phyloP scores from a whole-genome alignment of 2,888 invertebrate species.

The Drosophila ustulata region DNA sequence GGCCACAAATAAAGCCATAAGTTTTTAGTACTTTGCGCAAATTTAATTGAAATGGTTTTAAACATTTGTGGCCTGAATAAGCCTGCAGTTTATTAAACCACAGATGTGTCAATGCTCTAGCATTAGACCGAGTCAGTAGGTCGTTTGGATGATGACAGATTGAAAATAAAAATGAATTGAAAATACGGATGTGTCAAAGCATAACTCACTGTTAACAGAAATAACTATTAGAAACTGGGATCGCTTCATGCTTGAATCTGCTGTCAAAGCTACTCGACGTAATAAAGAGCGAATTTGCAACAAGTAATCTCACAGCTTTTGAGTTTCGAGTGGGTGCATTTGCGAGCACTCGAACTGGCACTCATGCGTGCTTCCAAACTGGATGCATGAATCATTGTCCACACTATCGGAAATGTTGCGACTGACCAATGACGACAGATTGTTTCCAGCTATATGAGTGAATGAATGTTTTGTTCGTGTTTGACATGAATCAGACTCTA shows the following conservation, averaged over 20 bases:
- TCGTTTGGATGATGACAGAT: too few species aligned
- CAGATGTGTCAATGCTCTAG: background rate
- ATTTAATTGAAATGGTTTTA: conserved; percentile 31
- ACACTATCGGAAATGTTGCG: background rate
- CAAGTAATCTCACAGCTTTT: conserved; percentile 42
- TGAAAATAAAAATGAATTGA: too few species aligned
- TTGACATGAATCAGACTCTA: conserved; percentile 24
- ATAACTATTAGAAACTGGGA: background rate
- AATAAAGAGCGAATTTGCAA: too few species aligned
- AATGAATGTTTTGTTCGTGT: conserved; percentile 2
- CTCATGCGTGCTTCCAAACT: conserved; percentile 30
- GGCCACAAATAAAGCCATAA: conserved; percentile 32
- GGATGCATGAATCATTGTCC: conserved; percentile 40
- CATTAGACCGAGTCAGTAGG: too few species aligned
- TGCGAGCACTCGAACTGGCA: conserved; percentile 23
- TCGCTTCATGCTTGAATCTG: background rate
- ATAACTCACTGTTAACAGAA: background rate
- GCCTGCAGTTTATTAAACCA: conserved; percentile 8
- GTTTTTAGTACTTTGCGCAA: conserved; percentile 18
- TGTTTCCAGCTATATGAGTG: conserved; percentile 17
- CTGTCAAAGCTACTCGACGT: conserved; percentile 1
- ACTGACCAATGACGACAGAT: conserved; percentile 18
- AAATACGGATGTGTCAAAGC: background rate
- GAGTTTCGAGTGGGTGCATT: conserved; percentile 29
- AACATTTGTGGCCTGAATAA: conserved; percentile 14